Evolutionary conservation across 2,888 invertebrate species (phyloP).

Genomic region (Agonopterix heracliana): DNA sequence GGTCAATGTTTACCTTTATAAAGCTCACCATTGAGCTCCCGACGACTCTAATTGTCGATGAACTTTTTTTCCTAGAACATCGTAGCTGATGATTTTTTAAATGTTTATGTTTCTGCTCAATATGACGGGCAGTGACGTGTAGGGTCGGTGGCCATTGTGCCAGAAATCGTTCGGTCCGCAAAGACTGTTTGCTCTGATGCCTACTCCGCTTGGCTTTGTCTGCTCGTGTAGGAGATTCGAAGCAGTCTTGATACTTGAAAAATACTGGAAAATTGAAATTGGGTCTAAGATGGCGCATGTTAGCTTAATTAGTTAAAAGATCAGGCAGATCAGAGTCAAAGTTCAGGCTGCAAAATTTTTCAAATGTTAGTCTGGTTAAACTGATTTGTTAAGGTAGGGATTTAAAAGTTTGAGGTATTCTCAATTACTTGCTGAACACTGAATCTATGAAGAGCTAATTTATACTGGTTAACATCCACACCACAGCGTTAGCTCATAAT

Average conservation of each 20-base stretch:
- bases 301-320: too few species aligned
- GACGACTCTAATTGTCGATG: slow-evolving; percentile 49
- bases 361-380: too few species aligned
- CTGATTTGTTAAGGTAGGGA: too few species aligned
- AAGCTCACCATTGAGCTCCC: slow-evolving; percentile 53
- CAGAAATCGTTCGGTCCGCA: slow-evolving; percentile 43
- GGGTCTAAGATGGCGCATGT: background rate
- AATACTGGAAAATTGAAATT: background rate
- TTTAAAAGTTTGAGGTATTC: too few species aligned
- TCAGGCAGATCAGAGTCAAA: too few species aligned
- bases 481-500: too few species aligned
- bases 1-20: slow-evolving; percentile 59
- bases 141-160: slow-evolving; percentile 53
- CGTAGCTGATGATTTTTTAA: slow-evolving; percentile 64
- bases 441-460: too few species aligned
- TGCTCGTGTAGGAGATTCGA: slow-evolving; percentile 13
- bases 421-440: too few species aligned
- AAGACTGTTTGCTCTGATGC: slow-evolving; percentile 49
- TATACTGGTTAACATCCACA: too few species aligned
- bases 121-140: slow-evolving; percentile 62
- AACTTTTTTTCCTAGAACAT: slow-evolving; percentile 25
- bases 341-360: too few species aligned
- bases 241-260: slow-evolving; percentile 35
- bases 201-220: slow-evolving; percentile 44
- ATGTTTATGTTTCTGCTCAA: slow-evolving; percentile 72